These are phyloP conservation scores for Cryptoblepharus egeriae DNA, from an alignment of 2,797 vertebrate genomes.

Conservation along the genomic window DNA sequence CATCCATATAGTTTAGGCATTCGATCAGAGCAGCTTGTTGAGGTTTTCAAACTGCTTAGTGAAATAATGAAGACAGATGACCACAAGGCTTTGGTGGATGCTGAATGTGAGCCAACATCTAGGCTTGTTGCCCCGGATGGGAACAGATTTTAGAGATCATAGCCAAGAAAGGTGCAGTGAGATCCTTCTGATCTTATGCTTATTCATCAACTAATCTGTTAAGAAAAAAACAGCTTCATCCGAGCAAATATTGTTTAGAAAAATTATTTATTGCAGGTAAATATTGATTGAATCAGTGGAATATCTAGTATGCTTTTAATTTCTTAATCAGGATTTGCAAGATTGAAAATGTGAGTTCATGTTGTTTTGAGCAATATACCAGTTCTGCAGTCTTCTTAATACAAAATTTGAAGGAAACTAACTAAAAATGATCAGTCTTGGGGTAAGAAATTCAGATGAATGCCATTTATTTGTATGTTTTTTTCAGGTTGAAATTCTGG, in stretches of 20 bases:
- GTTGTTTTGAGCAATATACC: background rate
- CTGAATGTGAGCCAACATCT: background rate
- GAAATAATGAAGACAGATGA: background rate
- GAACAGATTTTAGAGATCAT: slow-evolving; percentile 14
- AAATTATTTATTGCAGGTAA: background rate
- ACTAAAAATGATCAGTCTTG: background rate
- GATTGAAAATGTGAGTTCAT: background rate
- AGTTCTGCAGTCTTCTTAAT: background rate
- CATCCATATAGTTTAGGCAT: background rate
- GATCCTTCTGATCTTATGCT: background rate
- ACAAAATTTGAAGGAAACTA: background rate
- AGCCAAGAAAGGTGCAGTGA: background rate
- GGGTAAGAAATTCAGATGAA: background rate
- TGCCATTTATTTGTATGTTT: background rate
- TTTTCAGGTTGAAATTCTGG: slow-evolving; percentile 76
- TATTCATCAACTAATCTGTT: rapidly evolving
- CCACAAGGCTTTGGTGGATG: background rate
- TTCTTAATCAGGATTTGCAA: background rate
- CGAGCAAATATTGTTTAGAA: background rate
- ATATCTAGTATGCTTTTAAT: background rate
- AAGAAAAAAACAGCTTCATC: background rate
- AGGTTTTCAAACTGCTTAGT: background rate
- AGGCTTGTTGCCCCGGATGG: background rate
- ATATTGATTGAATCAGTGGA: background rate
- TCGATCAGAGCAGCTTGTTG: background rate